Evolutionary conservation across 1,140 invertebrate species (phyloP), one percentile per base, ranked within the genome.

Genomic region (Ostrea edulis): DNA sequence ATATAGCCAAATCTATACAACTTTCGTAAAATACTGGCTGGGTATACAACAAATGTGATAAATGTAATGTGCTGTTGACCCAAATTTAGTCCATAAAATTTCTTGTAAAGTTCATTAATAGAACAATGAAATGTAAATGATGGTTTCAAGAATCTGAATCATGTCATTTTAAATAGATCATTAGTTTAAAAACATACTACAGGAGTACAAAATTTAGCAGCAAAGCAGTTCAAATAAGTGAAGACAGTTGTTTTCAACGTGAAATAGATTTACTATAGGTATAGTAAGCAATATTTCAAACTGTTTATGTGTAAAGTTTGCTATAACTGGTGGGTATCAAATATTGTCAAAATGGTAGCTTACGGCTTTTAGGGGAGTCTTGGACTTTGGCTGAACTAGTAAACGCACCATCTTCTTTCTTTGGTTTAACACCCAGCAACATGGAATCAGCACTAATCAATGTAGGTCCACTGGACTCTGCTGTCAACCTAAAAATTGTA

Each of bases 401-500:
- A 51, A 81, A 52, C 2, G 68, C 9, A 17, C 51, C 52, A 22
- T 91, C 88, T 71, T 89, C 87, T 44, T 88, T 86, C 85, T 88
- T 91, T 22, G 87, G 62, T 86, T 87, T 91, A 8, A 68, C 82
- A 20, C 86, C 84, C 14, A 44, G 17, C 17, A 91, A 52, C 29
- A 88, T 83, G 20, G 65, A 83, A 77, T 91, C 90, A 22, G 88
- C 87, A 89, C 87, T 88, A 55, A 85, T 85, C 81, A 91, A 85
- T 85, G 85, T 85, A 14, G 87, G 86, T 54, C 88, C 89, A 58
- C 54, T 71, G 11, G 68, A 81, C 14, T 89, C 81, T 44, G 87
- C 86, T 20, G 29, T 51, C 62, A 90, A 87, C 53, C 89, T 91
- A 62, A 55, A 82, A 44, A 44, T 2, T 44, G 35, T 88, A 62